Evolutionary conservation across 2,113 vertebrate species (phyloP).

Genomic region (Phoenicopterus ruber): DNA sequence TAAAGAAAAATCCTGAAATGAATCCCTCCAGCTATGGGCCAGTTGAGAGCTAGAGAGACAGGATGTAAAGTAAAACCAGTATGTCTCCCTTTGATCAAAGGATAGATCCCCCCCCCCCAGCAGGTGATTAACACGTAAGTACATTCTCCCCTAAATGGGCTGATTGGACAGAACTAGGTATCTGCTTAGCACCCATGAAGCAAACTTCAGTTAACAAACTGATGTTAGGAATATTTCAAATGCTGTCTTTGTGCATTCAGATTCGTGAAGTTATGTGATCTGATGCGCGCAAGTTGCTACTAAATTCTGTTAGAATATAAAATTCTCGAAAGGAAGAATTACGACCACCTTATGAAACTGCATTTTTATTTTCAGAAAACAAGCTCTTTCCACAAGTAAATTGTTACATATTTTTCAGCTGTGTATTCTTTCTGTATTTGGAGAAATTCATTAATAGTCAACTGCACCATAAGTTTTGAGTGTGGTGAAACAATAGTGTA

Average conservation of each 20-base stretch:
- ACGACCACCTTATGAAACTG: neutral
- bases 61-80: slow-evolving; percentile 79
- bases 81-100: slow-evolving; percentile 79
- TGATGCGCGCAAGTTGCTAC: neutral
- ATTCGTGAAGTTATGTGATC: neutral
- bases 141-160: slow-evolving; percentile 6
- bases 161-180: neutral
- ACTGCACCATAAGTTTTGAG: neutral
- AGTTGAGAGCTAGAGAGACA: slow-evolving; percentile 67
- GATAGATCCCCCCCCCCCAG: slow-evolving; percentile 67
- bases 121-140: slow-evolving; percentile 71
- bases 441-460: neutral
- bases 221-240: neutral
- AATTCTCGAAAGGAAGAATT: neutral
- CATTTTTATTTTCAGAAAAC: neutral
- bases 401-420: neutral
- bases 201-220: neutral
- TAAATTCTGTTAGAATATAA: neutral
- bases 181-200: slow-evolving; percentile 6
- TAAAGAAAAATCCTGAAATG: slow-evolving; percentile 76
- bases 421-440: neutral
- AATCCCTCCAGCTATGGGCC: slow-evolving; percentile 73
- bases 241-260: neutral
- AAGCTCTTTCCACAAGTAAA: neutral
- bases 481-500: neutral